A percentile compares a stretch with the other conserved stretches of the same genome.
Evolutionary conservation across 2,888 invertebrate species (phyloP).

Genomic region (Hyposoter didymator): DNA sequence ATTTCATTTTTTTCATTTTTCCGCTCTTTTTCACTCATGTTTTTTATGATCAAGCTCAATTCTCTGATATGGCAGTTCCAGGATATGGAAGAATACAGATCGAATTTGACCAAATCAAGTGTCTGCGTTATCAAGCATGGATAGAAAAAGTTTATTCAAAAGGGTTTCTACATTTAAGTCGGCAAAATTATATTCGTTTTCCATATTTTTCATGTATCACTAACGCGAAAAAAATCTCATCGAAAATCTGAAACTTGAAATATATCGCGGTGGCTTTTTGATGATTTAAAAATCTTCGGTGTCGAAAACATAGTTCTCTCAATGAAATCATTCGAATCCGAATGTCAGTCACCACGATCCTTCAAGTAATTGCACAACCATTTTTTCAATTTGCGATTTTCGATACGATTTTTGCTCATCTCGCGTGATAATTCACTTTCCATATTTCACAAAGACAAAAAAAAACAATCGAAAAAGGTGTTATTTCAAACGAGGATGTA

Average conservation of each 20-base stretch:
- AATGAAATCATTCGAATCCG: neutral
- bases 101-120: slow-evolving; percentile 69
- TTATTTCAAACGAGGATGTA: slow-evolving; percentile 52
- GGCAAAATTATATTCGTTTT: slow-evolving; percentile 6
- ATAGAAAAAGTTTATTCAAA: slow-evolving; percentile 13
- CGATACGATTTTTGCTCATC: slow-evolving; percentile 1
- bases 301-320: neutral
- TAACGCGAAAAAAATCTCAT: slow-evolving; percentile 19
- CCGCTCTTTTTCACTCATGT: slow-evolving; percentile 70
- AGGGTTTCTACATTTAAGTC: slow-evolving; percentile 16
- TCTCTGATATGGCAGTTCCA: slow-evolving; percentile 89
- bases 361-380: slow-evolving; percentile 26
- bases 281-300: slow-evolving; percentile 9
- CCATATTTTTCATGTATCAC: neutral
- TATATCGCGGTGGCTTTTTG: neutral
- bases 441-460: neutral
- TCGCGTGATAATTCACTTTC: neutral
- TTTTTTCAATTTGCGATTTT: slow-evolving; percentile 3
- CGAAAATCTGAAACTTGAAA: slow-evolving; percentile 14
- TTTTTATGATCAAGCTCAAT: slow-evolving; percentile 83
- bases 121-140: slow-evolving; percentile 57
- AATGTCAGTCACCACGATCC: neutral
- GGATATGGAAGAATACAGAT: slow-evolving; percentile 86
- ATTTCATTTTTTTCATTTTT: slow-evolving; percentile 64
- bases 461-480: slow-evolving; percentile 26